Evolutionary conservation across 2,797 vertebrate genomes (phyloP).

Genomic region (Semaprochilodus insignis): DNA sequence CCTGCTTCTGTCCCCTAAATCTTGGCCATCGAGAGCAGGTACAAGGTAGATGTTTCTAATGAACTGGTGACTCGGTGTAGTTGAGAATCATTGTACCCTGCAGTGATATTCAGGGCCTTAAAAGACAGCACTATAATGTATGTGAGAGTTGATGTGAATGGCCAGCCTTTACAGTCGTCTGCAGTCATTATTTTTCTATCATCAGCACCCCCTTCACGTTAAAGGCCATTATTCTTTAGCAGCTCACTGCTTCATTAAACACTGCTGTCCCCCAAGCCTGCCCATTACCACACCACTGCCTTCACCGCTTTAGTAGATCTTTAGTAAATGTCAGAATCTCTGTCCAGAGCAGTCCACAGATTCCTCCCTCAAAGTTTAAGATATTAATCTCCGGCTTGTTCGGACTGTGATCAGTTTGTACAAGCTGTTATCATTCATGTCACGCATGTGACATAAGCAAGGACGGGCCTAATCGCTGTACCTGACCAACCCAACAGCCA

Average conservation of each 20-base stretch:
- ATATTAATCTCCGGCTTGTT: background rate
- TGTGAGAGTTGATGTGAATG: background rate
- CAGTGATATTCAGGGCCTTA: background rate
- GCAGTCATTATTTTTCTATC: slow-evolving; percentile 44
- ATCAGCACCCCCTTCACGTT: slow-evolving; percentile 23
- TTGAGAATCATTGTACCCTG: background rate
- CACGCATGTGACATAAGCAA: too few relatives aligned
- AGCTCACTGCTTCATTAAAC: slow-evolving; percentile 34
- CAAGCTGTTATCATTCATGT: background rate
- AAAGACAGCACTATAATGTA: background rate
- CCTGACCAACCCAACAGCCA: too few relatives aligned
- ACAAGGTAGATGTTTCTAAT: background rate
- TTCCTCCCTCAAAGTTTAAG: background rate
- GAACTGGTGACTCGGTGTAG: too few relatives aligned
- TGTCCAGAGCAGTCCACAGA: slow-evolving; percentile 1
- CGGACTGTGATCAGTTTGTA: background rate
- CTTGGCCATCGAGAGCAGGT: background rate
- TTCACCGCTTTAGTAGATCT: slow-evolving; percentile 5
- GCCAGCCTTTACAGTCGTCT: slow-evolving; percentile 6
- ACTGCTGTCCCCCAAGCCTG: slow-evolving; percentile 24
- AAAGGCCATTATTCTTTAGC: slow-evolving; percentile 41
- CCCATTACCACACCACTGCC: slow-evolving; percentile 21
- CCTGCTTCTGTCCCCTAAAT: too few relatives aligned
- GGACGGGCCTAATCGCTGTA: too few relatives aligned
- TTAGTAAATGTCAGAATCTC: slow-evolving; percentile 26